Conservation (phyloP, 2,113 vertebrate genomes). For the Numenius arquata region DNA sequence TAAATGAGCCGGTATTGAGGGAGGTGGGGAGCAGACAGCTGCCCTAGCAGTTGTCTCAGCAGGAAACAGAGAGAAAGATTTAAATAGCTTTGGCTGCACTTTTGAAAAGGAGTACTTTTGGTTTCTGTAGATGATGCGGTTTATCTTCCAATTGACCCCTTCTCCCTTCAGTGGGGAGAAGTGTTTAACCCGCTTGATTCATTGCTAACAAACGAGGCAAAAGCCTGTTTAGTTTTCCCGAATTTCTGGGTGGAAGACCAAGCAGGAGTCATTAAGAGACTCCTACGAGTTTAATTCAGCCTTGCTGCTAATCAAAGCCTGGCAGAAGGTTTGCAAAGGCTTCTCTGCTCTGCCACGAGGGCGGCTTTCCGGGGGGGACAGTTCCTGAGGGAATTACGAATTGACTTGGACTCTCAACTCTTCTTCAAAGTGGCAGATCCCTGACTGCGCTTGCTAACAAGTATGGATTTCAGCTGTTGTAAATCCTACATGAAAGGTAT, state of each 20-base stretch:
- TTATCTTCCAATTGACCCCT: conserved; percentile 8
- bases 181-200: not conserved
- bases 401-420: not conserved
- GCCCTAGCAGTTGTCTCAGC: conserved; percentile 2
- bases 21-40: conserved; percentile 1
- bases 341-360: not conserved
- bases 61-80: not conserved
- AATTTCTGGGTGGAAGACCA: conserved; percentile 7
- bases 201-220: not conserved
- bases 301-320: not conserved
- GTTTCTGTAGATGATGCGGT: conserved; percentile 13
- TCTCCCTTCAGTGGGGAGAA: not conserved
- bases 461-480: not conserved
- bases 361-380: not conserved
- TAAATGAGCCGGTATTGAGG: not conserved
- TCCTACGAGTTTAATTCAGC: not conserved
- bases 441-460: not conserved
- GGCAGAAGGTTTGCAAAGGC: not conserved
- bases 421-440: not conserved
- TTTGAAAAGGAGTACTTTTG: not conserved
- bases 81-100: conserved; percentile 22
- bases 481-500: not conserved
- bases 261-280: not conserved
- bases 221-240: not conserved
- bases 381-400: not conserved